These are phyloP conservation scores for Chitala chitala DNA, from an alignment of 2,113 vertebrate genomes.

Conservation along the genomic window DNA sequence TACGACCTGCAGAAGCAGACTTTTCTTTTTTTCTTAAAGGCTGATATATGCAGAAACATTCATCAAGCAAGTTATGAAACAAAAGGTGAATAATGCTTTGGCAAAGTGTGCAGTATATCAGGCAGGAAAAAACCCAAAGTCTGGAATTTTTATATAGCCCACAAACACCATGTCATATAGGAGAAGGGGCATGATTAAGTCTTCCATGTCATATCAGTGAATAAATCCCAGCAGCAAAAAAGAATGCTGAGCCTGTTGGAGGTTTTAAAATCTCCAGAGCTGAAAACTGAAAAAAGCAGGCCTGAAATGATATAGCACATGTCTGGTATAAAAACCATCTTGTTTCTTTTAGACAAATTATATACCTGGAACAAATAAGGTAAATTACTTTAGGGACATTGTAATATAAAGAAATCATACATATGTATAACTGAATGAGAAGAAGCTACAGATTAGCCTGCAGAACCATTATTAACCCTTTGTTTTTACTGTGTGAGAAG, in stretches of 20 bases:
- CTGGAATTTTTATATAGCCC: not conserved
- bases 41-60: not conserved
- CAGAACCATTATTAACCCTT: constrained; percentile 8
- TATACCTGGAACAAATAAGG: not conserved
- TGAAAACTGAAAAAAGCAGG: too few species aligned
- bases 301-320: too few species aligned
- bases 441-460: not conserved
- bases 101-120: not conserved
- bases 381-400: not conserved
- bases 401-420: not conserved
- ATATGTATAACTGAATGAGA: not conserved
- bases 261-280: too few species aligned
- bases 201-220: not conserved
- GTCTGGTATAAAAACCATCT: too few species aligned
- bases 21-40: not conserved
- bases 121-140: not conserved
- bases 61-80: not conserved
- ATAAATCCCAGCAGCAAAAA: not conserved
- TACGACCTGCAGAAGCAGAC: not conserved
- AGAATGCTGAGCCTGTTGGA: too few species aligned
- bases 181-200: too few species aligned
- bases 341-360: not conserved
- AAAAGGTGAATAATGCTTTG: not conserved
- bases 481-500: not conserved
- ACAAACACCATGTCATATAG: not conserved